Evolutionary conservation across 2,888 invertebrate genomes (phyloP).

Genomic region (Cecidostiba fungosa): DNA sequence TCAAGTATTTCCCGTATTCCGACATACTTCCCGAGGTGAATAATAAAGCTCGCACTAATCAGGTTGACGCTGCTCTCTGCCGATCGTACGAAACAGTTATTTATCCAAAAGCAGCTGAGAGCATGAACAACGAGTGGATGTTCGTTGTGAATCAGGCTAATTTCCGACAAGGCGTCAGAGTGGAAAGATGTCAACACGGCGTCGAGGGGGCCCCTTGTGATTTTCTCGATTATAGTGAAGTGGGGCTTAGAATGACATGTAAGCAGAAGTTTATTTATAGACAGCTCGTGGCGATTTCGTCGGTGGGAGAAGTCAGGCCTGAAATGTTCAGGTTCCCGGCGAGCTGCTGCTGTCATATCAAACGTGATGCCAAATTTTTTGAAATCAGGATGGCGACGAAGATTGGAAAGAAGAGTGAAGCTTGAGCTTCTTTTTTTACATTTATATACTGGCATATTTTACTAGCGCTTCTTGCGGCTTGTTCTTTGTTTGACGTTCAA

Average conservation of each 20-base stretch:
- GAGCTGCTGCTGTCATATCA: conserved; percentile 19
- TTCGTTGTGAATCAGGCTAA: conserved; percentile 14
- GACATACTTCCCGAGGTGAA: background rate
- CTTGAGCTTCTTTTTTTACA: no score
- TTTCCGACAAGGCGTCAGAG: background rate
- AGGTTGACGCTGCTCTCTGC: background rate
- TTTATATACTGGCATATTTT: no score
- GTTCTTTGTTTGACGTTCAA: no score
- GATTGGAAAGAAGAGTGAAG: no score
- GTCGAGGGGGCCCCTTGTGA: background rate
- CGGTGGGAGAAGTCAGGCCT: background rate
- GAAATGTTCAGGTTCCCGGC: background rate
- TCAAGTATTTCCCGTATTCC: background rate
- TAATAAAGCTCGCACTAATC: background rate
- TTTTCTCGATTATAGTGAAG: background rate
- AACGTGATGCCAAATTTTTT: background rate
- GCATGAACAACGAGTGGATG: background rate
- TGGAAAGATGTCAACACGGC: background rate
- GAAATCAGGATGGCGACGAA: background rate
- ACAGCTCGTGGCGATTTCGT: background rate
- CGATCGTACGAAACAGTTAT: background rate
- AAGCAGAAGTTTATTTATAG: conserved; percentile 16
- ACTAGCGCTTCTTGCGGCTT: no score
- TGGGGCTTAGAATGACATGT: background rate
- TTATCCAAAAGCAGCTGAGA: background rate